Percentiles rank a stretch among this genome's conserved stretches.
phyloP scores from a whole-genome alignment of 2,888 invertebrate species.

The Cheilosia vernalis region DNA sequence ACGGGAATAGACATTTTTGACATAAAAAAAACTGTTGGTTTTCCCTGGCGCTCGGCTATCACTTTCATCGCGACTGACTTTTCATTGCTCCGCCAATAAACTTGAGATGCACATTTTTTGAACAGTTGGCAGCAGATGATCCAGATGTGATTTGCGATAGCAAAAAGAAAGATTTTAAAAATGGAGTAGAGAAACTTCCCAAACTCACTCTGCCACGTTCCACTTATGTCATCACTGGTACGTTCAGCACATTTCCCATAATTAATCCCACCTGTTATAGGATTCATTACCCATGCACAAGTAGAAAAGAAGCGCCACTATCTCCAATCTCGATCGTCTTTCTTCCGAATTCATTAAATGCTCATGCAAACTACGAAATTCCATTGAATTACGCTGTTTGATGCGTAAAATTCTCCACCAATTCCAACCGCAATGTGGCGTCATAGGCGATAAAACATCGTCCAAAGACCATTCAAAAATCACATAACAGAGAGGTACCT shows the following conservation, averaged over 20 bases:
- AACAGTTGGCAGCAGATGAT: not conserved
- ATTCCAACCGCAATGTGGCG: not conserved
- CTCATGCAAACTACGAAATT: constrained; percentile 22
- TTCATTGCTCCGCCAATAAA: not conserved
- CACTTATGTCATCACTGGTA: not conserved
- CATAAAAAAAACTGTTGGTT: not conserved
- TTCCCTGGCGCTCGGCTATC: not conserved
- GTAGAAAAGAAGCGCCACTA: not conserved
- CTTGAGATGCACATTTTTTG: constrained; percentile 7
- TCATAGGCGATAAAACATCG: constrained; percentile 45
- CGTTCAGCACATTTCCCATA: not conserved
- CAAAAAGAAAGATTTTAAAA: no score
- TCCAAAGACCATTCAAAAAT: constrained; percentile 44
- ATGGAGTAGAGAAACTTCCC: no score
- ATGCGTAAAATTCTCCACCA: constrained; percentile 28
- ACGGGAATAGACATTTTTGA: constrained; percentile 2
- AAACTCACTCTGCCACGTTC: no score
- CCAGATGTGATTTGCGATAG: no score
- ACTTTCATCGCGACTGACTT: constrained; percentile 29
- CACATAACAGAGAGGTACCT: constrained; percentile 34
- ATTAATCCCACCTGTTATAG: not conserved
- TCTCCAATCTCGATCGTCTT: not conserved
- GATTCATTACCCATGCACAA: not conserved
- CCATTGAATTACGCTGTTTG: constrained; percentile 25
- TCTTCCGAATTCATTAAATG: constrained; percentile 16